Conservation (phyloP, 2,888 invertebrate genomes). For the Nineta flava region DNA sequence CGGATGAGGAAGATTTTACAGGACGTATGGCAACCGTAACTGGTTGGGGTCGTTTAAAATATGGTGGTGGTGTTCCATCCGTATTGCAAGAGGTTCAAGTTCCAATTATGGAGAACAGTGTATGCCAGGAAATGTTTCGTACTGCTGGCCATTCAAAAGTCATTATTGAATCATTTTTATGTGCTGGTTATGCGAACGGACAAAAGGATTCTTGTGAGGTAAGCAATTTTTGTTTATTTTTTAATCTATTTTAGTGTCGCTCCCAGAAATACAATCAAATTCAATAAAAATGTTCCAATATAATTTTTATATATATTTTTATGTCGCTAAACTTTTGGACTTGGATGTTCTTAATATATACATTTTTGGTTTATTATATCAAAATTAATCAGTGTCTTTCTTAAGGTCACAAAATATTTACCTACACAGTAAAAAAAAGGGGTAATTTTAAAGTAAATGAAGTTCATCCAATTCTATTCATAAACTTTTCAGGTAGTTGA, state of each 20-base stretch:
- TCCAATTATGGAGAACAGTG: slow-evolving; percentile 78
- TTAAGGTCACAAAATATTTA: too few relatives aligned
- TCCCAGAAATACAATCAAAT: neutral
- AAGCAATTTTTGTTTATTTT: slow-evolving; percentile 18
- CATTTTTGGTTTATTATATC: too few relatives aligned
- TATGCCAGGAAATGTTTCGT: slow-evolving; percentile 88
- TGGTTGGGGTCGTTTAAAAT: slow-evolving; percentile 84
- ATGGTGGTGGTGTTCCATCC: slow-evolving; percentile 80
- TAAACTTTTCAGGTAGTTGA: too few relatives aligned
- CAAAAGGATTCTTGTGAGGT: slow-evolving; percentile 89
- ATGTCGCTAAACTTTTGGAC: too few relatives aligned
- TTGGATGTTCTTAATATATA: too few relatives aligned
- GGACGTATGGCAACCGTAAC: slow-evolving; percentile 80
- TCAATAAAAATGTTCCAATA: neutral
- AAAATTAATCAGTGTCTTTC: too few relatives aligned
- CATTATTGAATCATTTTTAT: slow-evolving; percentile 74
- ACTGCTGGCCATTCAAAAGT: slow-evolving; percentile 78
- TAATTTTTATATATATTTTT: neutral
- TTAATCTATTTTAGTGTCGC: neutral
- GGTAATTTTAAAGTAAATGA: too few relatives aligned
- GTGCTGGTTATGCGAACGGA: slow-evolving; percentile 84
- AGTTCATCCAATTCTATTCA: too few relatives aligned
- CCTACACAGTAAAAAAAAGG: too few relatives aligned
- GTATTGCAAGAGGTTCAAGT: slow-evolving; percentile 83
- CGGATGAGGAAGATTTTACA: slow-evolving; percentile 61